Evolutionary conservation across 2,797 vertebrate genomes (phyloP).

Genomic region (Phoxinus dragarum): DNA sequence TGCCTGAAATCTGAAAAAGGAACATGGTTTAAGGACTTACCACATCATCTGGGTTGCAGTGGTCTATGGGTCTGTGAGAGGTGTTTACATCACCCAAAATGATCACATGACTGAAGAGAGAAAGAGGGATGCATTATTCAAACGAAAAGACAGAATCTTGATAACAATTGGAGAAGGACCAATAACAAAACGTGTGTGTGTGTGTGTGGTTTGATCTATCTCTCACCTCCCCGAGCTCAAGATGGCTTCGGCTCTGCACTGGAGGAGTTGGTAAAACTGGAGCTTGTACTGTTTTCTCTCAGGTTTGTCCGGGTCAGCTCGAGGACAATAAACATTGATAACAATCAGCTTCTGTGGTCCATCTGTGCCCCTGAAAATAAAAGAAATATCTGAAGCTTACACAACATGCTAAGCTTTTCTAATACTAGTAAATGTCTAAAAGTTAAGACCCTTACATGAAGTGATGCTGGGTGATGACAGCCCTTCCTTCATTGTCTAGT

Average conservation of each 20-base stretch:
- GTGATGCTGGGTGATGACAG: constrained; percentile 86
- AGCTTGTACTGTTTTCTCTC: constrained; percentile 86
- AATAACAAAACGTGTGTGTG: too few species aligned
- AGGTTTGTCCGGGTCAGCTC: constrained; percentile 88
- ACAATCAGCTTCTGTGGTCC: constrained; percentile 79
- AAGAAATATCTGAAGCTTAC: not conserved
- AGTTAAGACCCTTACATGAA: constrained; percentile 71
- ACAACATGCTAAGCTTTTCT: not conserved
- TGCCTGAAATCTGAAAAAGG: not conserved
- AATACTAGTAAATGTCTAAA: not conserved
- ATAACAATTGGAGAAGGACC: not conserved
- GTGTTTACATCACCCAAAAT: constrained; percentile 91
- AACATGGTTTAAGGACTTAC: constrained; percentile 71
- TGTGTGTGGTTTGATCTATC: not conserved
- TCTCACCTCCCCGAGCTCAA: constrained; percentile 81
- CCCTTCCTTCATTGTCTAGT: constrained; percentile 88
- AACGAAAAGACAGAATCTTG: not conserved
- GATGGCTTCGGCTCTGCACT: constrained; percentile 84
- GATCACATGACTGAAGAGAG: constrained; percentile 83
- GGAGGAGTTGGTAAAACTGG: constrained; percentile 86
- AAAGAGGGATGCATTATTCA: not conserved
- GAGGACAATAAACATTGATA: constrained; percentile 91
- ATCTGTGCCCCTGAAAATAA: constrained; percentile 70
- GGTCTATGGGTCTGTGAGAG: constrained; percentile 87
- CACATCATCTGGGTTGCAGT: constrained; percentile 84